Conservation (phyloP, 2,888 invertebrate genomes). For the Leucophenga montana region DNA sequence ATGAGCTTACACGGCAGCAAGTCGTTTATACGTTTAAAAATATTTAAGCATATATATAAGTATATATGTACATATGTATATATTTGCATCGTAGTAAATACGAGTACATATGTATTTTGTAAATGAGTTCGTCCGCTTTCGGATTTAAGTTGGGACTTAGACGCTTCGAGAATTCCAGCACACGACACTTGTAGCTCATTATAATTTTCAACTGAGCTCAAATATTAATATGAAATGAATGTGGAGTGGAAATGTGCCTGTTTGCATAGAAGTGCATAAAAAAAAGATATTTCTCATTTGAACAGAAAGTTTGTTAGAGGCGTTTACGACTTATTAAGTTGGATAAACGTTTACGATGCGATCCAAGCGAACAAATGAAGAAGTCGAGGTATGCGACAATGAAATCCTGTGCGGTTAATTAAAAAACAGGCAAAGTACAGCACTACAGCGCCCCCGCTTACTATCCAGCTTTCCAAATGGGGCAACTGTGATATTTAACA, state of each 20-base stretch:
- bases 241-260: too few relatives aligned
- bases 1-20: too few relatives aligned
- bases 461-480: not conserved
- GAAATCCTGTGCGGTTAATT: constrained; percentile 67
- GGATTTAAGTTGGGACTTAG: too few relatives aligned
- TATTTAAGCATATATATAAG: too few relatives aligned
- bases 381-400: not conserved
- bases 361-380: constrained; percentile 54
- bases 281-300: constrained; percentile 13
- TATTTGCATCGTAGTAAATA: too few relatives aligned
- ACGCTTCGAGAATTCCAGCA: not conserved
- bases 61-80: too few relatives aligned
- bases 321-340: constrained; percentile 69
- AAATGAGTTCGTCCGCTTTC: too few relatives aligned
- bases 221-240: not conserved
- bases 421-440: constrained; percentile 47
- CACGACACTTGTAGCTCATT: not conserved
- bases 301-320: constrained; percentile 58
- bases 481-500: constrained; percentile 59
- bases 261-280: constrained; percentile 3
- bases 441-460: constrained; percentile 4
- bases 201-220: not conserved
- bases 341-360: constrained; percentile 69
- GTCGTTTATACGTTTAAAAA: too few relatives aligned
- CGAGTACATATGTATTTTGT: not conserved